Base-by-base conservation (phyloP, 2,888 invertebrate genomes). In the Apotomis betuletana region DNA sequence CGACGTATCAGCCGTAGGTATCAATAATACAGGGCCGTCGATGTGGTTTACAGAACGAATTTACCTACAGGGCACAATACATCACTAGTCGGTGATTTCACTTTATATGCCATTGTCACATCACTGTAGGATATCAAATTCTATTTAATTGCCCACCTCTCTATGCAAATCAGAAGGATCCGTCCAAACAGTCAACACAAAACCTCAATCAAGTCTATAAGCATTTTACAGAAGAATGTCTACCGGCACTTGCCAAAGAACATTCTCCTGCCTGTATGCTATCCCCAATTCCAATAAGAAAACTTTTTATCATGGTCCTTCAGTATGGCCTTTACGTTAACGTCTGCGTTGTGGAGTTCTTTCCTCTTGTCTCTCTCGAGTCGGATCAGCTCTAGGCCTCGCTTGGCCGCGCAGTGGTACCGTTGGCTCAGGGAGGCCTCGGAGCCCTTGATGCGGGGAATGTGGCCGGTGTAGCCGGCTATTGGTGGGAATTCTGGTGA, bases 381-480 rank as follows among this genome's bases (percentile, higher is more conserved):
- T 77, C 94, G 90, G 61, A 96, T 90, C 8, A 95, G 88, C 78
- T 95, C 94, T 15, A 96, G 85, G 9, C 96, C 95, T 49, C 94
- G 94, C 85, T 94, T 95, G 3, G 95, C 96, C 0, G 95, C 95
- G 79, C 95, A 95, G 75, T 95, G 94, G 83, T 95, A 96, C 74
- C 96, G 87, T 81, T 95, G 95, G 73, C 96, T 96, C n/a, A 96
- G 90, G 0, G 95, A 95, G 0, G 95, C 94, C 83, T 96, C 96
- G 0, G 94, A 94, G 12, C 95, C 95, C 80, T 94, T 95, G 67
- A 96, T 94, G 60, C 95, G 92, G 4, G 96, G 96, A 74, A 96
- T 96, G 83, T 96, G 96, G 4, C 96, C 96, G 0, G 96, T 96
- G 85, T 96, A 96, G 8, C 96, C 96, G 0, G 96, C 95, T 78